Conservation (phyloP, 2,797 vertebrate species). For the Coluber constrictor region DNA sequence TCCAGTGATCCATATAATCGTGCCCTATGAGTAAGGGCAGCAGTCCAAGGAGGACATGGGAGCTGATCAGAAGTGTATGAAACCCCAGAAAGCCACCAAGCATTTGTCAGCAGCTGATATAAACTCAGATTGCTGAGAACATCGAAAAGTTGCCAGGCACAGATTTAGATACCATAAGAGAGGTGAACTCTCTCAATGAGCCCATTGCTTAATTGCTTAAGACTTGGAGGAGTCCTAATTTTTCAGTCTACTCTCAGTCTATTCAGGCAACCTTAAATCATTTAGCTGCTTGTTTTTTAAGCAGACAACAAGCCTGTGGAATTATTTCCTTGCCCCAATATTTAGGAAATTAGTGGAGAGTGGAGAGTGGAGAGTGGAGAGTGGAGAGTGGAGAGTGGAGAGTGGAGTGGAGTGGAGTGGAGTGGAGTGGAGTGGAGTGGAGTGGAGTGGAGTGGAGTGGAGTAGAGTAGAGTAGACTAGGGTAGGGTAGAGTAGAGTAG, state of each 20-base stretch:
- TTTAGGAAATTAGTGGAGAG: neutral
- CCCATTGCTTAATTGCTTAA: neutral
- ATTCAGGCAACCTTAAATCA: neutral
- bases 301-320: neutral
- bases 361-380: too few species aligned
- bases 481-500: too few species aligned
- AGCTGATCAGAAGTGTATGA: neutral
- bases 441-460: too few species aligned
- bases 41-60: neutral
- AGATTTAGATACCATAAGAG: neutral
- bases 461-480: too few species aligned
- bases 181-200: neutral
- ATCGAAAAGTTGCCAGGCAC: neutral
- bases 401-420: too few species aligned
- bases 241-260: neutral
- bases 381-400: too few species aligned
- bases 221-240: neutral
- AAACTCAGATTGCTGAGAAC: neutral
- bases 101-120: neutral
- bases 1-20: neutral
- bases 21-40: neutral
- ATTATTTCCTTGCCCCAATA: neutral
- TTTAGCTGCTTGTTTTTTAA: neutral
- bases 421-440: neutral
- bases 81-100: neutral